These are phyloP conservation scores for Silurus lanzhouensis DNA, from an alignment of 2,797 vertebrate genomes.

Conservation along the genomic window DNA sequence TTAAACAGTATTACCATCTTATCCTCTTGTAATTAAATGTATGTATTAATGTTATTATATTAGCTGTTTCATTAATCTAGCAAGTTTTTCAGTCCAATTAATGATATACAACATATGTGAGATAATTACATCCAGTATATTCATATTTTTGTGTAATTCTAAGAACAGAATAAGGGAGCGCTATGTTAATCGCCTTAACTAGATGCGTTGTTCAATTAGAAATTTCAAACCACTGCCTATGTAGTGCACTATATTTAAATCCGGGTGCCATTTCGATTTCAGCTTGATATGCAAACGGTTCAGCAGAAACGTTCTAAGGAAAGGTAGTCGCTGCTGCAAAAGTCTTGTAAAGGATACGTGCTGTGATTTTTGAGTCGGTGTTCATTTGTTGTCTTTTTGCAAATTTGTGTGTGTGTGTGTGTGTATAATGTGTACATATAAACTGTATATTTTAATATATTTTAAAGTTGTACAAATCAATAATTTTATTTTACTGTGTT, in stretches of 20 bases:
- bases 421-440: constrained; percentile 65
- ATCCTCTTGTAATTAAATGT: constrained; percentile 58
- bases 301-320: constrained; percentile 57
- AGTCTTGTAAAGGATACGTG: constrained; percentile 39
- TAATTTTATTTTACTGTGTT: constrained; percentile 53
- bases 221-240: not conserved
- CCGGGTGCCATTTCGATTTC: constrained; percentile 27
- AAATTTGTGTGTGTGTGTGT: constrained; percentile 64
- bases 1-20: constrained; percentile 46
- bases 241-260: constrained; percentile 13
- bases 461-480: constrained; percentile 50
- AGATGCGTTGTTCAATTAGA: constrained; percentile 48
- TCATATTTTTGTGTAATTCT: constrained; percentile 66
- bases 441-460: constrained; percentile 62
- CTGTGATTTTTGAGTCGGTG: constrained; percentile 46
- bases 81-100: constrained; percentile 58
- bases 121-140: constrained; percentile 60
- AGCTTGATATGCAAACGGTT: constrained; percentile 56
- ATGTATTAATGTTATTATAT: constrained; percentile 59
- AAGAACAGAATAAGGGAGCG: constrained; percentile 49
- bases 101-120: constrained; percentile 33
- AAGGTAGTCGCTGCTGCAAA: constrained; percentile 67
- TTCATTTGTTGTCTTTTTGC: constrained; percentile 57
- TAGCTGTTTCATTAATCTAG: constrained; percentile 59
- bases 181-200: constrained; percentile 73